Evolutionary conservation across 2,888 invertebrate species (phyloP), one percentile per base, ranked within the genome.

Genomic region (Xiphydria camelus): DNA sequence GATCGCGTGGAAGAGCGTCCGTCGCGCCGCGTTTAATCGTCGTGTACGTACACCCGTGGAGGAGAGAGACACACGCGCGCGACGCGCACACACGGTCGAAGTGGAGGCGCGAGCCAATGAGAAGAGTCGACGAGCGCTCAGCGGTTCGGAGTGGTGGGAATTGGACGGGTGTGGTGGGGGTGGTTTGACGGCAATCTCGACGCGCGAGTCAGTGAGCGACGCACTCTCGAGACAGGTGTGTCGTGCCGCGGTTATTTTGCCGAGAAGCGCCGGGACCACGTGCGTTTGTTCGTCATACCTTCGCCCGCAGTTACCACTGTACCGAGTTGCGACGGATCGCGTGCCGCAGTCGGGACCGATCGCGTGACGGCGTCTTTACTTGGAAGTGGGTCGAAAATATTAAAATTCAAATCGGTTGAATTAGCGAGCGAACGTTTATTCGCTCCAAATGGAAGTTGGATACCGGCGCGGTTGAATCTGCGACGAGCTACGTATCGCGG

Each of bases 131-230:
- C 15, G 29, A 29, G 12, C 15, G 29, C 12, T 29, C n/a, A n/a
- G 29, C 29, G 42, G 23, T 12, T 21, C 29, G 18, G 46, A 31
- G 38, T 6, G 34, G 26, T 20, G 25, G 45, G 32, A 34, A 38
- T 37, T 26, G 40, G 9, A 40, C 37, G 12, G 15, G 6, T 4
- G 15, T 12, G 15, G 29, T 12, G 18, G 34, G 34, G 34, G 34
- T 15, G 15, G 18, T n/a, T 5, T 19, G 17, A 19, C 34, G 15
- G 34, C 34, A 15, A 18, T n/a, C 10, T 19, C 17, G 18, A 5
- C 34, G 14, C 33, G 41, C 46, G n/a, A 51, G 52, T 55, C 65
- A 68, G 68, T 68, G 64, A 63, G 66, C 65, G 62, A 49, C 66
- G 64, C 59, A 68, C 68, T 68, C 67, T 65, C 53, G 62, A 49